Evolutionary conservation across 2,797 vertebrate species (phyloP).

Genomic region (Alosa sapidissima): DNA sequence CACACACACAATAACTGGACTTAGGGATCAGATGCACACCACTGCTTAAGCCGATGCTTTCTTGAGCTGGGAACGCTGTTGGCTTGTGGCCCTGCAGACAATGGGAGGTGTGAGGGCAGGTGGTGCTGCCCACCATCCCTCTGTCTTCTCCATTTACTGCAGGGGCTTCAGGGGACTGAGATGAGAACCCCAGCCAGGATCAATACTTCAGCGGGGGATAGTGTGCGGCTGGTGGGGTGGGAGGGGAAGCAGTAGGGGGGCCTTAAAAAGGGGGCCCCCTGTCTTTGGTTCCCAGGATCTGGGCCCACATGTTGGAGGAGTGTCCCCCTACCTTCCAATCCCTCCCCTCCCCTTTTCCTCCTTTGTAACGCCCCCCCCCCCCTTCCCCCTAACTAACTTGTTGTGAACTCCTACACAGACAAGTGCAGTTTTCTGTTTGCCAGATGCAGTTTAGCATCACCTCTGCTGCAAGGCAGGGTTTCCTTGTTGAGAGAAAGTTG

Average conservation of each 20-base stretch:
- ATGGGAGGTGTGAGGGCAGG: constrained; percentile 64
- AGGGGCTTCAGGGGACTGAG: constrained; percentile 36
- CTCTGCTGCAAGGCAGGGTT: background rate
- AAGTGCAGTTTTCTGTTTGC: background rate
- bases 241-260: background rate
- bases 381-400: background rate
- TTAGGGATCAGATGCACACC: background rate
- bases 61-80: background rate
- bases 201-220: constrained; percentile 45
- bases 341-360: background rate
- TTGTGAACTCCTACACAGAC: background rate
- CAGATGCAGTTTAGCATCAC: background rate
- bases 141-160: constrained; percentile 50
- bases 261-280: background rate
- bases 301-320: background rate
- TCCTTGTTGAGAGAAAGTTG: background rate
- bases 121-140: constrained; percentile 32
- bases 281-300: background rate
- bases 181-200: constrained; percentile 43
- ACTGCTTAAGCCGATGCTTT: background rate
- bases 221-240: constrained; percentile 29
- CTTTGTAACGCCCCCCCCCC: too few relatives aligned
- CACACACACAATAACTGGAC: background rate
- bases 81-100: constrained; percentile 54
- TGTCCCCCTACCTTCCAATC: background rate